Base-by-base conservation (phyloP, 1,140 invertebrate species). In the Drosophila teissieri region DNA sequence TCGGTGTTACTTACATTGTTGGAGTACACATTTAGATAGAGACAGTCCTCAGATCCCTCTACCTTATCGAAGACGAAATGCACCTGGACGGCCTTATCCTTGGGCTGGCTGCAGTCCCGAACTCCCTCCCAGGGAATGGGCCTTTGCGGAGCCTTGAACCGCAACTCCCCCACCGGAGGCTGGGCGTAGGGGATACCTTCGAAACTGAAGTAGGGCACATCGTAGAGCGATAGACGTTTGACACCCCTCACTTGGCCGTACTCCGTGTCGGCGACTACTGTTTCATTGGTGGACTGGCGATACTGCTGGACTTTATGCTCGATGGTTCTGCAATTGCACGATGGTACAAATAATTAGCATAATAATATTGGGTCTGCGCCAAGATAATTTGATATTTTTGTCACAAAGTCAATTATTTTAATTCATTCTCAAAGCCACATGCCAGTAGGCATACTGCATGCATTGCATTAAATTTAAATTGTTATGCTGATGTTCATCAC, bases 1-100 rank as follows among this genome's bases (percentile, higher is more conserved):
- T 10, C 2, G 7, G 31, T 8, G 0, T 10, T 36, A 52, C 93
- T 48, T 95, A 91, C 90, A 94, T 95, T 78, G 94, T 94, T 22
- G 93, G 93, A 88, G 53, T 95, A 96, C 14, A 97, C 94, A 62
- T 96, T 96, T 1, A 96, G 78, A 58, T 94, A 94, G 1, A 97
- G 93, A 78, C 96, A 96, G 80, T 97, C 95, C 90, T 96, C 96
- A 7, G 93, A 89, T n/a, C 94, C 94, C 36, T 91, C 78, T 40
- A 91, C 60, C 53, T 78, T 80, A 17, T 86, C 80, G 1, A 54
- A 48, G 1, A 91, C 60, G 36, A 90, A 83, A 10, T 89, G 67
- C 77, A 91, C 78, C 64, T 93, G 93, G 8, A 90, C 73, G 52
- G 92, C 91, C 22, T 72, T 81, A 10, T 91, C 78, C 39, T 93